Conservation (phyloP, 1,140 invertebrate genomes). For the Planococcus citri region DNA sequence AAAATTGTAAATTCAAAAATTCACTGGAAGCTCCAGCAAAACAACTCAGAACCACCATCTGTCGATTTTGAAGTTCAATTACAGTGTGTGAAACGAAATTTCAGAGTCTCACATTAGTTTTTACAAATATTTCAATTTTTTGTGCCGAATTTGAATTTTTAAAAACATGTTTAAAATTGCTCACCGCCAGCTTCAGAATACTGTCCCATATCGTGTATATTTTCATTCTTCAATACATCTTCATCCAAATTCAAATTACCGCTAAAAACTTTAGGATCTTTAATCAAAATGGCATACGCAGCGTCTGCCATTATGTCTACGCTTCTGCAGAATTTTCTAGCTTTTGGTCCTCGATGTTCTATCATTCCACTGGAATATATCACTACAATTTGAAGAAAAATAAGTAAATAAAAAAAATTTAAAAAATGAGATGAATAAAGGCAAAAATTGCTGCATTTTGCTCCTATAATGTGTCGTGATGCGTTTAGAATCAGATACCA, state of each 20-base stretch:
- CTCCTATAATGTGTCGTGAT: neutral
- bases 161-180: too few relatives aligned
- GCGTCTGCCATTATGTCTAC: constrained; percentile 92
- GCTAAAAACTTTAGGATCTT: constrained; percentile 61
- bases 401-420: too few relatives aligned
- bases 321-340: constrained; percentile 48
- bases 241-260: constrained; percentile 95
- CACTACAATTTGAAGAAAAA: constrained; percentile 53
- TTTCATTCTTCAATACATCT: constrained; percentile 64
- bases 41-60: too few relatives aligned
- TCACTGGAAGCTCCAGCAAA: too few relatives aligned
- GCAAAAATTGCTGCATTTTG: neutral
- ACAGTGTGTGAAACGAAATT: too few relatives aligned
- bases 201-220: constrained; percentile 69
- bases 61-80: too few relatives aligned
- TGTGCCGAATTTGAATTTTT: too few relatives aligned
- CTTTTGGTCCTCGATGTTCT: constrained; percentile 54
- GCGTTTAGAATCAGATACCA: too few relatives aligned
- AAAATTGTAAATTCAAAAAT: too few relatives aligned
- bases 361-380: constrained; percentile 94
- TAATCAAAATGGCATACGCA: constrained; percentile 76
- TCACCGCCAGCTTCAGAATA: constrained; percentile 42
- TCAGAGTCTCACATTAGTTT: too few relatives aligned
- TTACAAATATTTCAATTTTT: too few relatives aligned
- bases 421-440: neutral